Evolutionary conservation across 2,113 vertebrate genomes (phyloP).

Genomic region (Solea senegalensis): DNA sequence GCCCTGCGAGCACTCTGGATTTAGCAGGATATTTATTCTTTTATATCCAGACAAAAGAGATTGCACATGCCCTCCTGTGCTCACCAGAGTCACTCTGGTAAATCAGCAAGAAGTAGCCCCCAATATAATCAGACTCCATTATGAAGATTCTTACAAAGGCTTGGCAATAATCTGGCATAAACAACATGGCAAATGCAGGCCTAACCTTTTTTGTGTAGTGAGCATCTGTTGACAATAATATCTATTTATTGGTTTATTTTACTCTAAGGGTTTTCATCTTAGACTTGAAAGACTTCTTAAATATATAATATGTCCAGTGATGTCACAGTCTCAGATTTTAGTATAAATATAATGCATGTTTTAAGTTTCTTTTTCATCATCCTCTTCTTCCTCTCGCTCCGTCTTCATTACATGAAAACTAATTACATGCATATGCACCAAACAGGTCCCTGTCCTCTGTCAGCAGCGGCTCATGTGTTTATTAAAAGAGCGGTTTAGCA

Average conservation of each 20-base stretch:
- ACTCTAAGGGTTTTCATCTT: not conserved
- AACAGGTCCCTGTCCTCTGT: constrained; percentile 69
- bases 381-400: constrained; percentile 16
- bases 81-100: constrained; percentile 64
- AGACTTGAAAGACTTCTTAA: not conserved
- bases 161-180: constrained; percentile 48
- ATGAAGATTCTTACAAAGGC: constrained; percentile 49
- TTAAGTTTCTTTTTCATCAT: constrained; percentile 21
- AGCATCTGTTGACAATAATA: not conserved
- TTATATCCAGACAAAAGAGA: constrained; percentile 85
- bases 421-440: constrained; percentile 70
- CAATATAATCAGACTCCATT: constrained; percentile 73
- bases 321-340: too few species aligned
- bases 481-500: constrained; percentile 77
- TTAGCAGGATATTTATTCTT: constrained; percentile 84
- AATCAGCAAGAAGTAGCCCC: constrained; percentile 60
- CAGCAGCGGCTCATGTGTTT: constrained; percentile 73
- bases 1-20: constrained; percentile 77
- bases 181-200: constrained; percentile 38
- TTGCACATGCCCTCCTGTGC: constrained; percentile 74
- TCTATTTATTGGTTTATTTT: constrained; percentile 12
- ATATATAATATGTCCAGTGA: not conserved
- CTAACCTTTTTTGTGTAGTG: constrained; percentile 31
- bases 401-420: constrained; percentile 66
- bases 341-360: not conserved